Conservation (phyloP, 2,113 vertebrate genomes). For the Strix aluco region DNA sequence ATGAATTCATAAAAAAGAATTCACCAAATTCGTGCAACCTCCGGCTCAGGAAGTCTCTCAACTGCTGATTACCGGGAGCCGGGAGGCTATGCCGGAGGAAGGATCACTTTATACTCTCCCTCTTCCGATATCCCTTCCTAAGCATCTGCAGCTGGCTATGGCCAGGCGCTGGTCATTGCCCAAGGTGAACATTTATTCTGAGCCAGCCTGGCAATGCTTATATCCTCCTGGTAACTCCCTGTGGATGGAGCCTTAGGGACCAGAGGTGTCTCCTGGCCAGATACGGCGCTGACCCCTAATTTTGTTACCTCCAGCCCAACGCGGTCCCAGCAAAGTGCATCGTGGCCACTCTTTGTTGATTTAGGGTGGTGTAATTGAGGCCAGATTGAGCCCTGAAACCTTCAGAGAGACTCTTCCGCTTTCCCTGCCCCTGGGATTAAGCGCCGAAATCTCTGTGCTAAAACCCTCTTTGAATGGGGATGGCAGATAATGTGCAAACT, state of each 20-base stretch:
- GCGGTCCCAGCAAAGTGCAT: fast-evolving
- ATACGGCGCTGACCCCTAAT: fast-evolving
- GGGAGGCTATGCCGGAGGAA: slow-evolving; percentile 1
- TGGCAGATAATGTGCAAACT: slow-evolving; percentile 33
- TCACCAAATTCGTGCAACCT: slow-evolving; percentile 33
- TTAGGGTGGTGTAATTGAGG: slow-evolving; percentile 36
- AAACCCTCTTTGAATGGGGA: slow-evolving; percentile 50
- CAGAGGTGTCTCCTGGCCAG: neutral
- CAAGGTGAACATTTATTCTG: neutral
- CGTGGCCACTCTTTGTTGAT: neutral
- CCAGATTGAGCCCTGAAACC: slow-evolving; percentile 51
- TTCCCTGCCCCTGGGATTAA: slow-evolving; percentile 44
- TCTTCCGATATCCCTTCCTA: slow-evolving; percentile 40
- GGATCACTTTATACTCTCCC: slow-evolving; percentile 48
- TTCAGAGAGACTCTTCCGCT: slow-evolving; percentile 36
- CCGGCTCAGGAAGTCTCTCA: slow-evolving; percentile 48
- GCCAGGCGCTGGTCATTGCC: neutral
- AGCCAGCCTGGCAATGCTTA: neutral
- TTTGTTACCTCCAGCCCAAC: neutral
- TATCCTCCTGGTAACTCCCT: neutral
- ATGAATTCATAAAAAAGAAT: slow-evolving; percentile 31
- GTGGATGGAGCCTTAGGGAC: neutral
- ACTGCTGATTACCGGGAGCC: neutral
- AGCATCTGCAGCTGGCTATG: slow-evolving; percentile 25
- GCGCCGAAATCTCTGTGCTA: slow-evolving; percentile 16